A percentile compares a stretch with the other conserved stretches of the same genome.
Evolutionary conservation across 2,797 vertebrate genomes (phyloP).

Genomic region (Crypturellus tataupa): DNA sequence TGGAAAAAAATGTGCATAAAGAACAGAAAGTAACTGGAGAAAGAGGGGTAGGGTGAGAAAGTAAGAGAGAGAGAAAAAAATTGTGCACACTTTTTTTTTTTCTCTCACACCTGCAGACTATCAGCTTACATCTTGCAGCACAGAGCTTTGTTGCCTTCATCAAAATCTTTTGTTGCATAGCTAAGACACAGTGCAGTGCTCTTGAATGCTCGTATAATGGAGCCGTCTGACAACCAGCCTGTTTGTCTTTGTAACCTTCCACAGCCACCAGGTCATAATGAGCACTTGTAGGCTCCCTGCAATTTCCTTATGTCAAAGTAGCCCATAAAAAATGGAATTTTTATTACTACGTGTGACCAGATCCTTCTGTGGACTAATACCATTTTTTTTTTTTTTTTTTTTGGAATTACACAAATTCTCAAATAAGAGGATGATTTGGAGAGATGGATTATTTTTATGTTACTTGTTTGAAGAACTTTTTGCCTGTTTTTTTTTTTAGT

Average conservation of each 20-base stretch:
- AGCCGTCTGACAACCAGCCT: background rate
- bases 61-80: background rate
- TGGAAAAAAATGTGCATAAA: background rate
- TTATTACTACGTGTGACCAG: background rate
- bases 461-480: background rate
- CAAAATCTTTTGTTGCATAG: background rate
- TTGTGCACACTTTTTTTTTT: background rate
- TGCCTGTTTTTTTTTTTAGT: background rate
- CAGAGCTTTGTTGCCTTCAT: background rate
- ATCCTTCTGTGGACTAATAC: background rate
- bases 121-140: background rate
- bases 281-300: background rate
- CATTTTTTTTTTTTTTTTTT: too few relatives aligned
- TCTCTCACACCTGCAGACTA: constrained; percentile 1
- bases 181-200: fast-evolving
- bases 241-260: background rate
- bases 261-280: fast-evolving
- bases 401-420: background rate
- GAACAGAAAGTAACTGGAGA: background rate
- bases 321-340: background rate
- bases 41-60: background rate
- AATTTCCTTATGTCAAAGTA: background rate
- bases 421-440: background rate
- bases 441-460: background rate
- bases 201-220: fast-evolving